A percentile compares a stretch with the other conserved stretches of the same genome.
Evolutionary conservation across 2,888 invertebrate species (phyloP).

Genomic region (Drosophila buzzatii): DNA sequence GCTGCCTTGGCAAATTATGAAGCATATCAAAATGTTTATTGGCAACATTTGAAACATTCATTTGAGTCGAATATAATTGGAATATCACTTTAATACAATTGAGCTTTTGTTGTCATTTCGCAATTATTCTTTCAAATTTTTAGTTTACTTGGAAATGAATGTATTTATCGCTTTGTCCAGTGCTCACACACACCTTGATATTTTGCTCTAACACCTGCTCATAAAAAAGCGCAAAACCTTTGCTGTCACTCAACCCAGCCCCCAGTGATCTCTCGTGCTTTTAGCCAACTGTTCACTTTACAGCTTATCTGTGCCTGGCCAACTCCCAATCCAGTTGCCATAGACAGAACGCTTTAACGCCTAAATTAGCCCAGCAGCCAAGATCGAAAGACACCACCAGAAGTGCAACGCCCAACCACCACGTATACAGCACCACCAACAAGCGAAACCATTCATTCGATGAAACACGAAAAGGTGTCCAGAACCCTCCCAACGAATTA

Average conservation of each 20-base stretch:
- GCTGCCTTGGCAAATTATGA: constrained; percentile 20
- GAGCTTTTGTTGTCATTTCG: neutral
- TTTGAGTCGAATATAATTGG: constrained; percentile 2
- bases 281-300: constrained; percentile 46
- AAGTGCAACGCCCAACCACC: constrained; percentile 2
- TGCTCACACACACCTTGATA: neutral
- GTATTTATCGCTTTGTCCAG: neutral
- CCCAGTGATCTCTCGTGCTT: neutral
- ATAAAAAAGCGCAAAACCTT: neutral
- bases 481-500: constrained; percentile 34
- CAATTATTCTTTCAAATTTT: no score
- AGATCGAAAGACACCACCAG: constrained; percentile 45
- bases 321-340: constrained; percentile 26
- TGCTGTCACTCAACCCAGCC: neutral
- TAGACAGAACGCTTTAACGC: constrained; percentile 54
- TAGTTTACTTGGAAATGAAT: no score
- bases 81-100: neutral
- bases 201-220: neutral
- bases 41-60: constrained; percentile 24
- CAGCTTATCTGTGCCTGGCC: constrained; percentile 7
- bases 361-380: constrained; percentile 54
- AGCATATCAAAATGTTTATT: constrained; percentile 34
- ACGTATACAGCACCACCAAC: neutral
- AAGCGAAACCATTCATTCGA: constrained; percentile 6
- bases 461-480: constrained; percentile 4